phyloP scores from a whole-genome alignment of 2,113 vertebrate species.

The Ellobius talpinus region DNA sequence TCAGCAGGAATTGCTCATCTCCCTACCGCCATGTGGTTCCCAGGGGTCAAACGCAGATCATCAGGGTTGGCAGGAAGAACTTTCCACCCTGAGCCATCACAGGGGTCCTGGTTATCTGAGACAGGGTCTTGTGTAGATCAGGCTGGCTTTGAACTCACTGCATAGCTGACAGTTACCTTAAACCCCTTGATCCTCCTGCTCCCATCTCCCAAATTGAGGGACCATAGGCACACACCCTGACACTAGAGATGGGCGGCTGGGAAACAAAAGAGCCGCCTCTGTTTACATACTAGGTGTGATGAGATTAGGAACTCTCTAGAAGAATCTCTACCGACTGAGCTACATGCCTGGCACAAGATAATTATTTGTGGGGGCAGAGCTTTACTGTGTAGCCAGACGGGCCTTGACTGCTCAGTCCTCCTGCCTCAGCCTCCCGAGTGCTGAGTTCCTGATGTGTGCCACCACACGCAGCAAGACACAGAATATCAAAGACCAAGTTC shows the following conservation, averaged over 20 bases:
- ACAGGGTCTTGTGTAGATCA: neutral
- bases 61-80: neutral
- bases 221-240: neutral
- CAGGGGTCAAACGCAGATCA: neutral
- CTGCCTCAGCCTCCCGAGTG: neutral
- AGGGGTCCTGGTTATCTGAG: neutral
- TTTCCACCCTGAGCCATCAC: neutral
- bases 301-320: neutral
- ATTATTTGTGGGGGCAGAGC: neutral
- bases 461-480: neutral
- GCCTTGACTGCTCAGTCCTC: too few species aligned
- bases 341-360: neutral
- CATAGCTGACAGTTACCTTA: neutral
- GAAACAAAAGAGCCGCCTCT: too few species aligned
- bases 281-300: too few species aligned
- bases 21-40: neutral
- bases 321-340: neutral
- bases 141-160: neutral
- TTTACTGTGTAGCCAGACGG: neutral
- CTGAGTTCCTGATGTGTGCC: neutral
- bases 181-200: neutral
- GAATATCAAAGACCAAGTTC: neutral
- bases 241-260: too few species aligned
- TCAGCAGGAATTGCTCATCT: neutral
- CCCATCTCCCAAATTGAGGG: neutral